phyloP scores from a whole-genome alignment of 2,797 vertebrate genomes.

The Molossus molossus region DNA sequence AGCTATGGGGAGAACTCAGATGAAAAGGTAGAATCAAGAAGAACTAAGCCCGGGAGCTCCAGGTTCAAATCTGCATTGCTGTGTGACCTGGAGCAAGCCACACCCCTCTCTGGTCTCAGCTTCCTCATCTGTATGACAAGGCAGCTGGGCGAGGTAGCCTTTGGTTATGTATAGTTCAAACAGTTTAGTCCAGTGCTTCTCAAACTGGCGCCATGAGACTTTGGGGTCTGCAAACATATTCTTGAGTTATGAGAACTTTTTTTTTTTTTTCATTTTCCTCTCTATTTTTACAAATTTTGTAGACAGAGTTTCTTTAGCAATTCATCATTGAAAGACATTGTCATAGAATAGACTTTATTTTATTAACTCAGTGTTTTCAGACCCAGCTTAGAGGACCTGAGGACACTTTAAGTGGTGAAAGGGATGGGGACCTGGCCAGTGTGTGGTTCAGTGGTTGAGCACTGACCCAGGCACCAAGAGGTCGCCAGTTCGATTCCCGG shows the following conservation, averaged over 20 bases:
- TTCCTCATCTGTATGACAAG: neutral
- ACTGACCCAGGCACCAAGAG: too few relatives aligned
- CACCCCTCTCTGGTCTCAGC: neutral
- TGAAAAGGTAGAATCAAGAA: constrained; percentile 8
- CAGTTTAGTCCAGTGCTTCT: neutral
- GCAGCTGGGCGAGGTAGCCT: neutral
- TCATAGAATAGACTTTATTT: constrained; percentile 11
- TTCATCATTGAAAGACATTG: neutral
- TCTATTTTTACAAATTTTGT: constrained; percentile 41
- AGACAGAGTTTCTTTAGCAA: neutral
- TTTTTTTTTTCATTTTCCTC: constrained; percentile 45
- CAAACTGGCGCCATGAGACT: neutral
- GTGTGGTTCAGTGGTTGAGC: too few relatives aligned
- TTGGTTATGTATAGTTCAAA: neutral
- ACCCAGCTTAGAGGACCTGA: neutral
- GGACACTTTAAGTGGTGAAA: neutral
- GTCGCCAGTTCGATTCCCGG: too few relatives aligned
- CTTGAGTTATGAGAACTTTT: constrained; percentile 3
- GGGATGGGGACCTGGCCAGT: neutral
- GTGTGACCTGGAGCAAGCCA: constrained; percentile 7
- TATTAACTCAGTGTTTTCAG: neutral
- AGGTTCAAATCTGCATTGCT: neutral
- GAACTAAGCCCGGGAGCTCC: neutral
- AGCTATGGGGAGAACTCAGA: neutral
- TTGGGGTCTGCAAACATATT: neutral